Evolutionary conservation across 2,888 invertebrate species (phyloP).

Genomic region (Mythimna ferrago): DNA sequence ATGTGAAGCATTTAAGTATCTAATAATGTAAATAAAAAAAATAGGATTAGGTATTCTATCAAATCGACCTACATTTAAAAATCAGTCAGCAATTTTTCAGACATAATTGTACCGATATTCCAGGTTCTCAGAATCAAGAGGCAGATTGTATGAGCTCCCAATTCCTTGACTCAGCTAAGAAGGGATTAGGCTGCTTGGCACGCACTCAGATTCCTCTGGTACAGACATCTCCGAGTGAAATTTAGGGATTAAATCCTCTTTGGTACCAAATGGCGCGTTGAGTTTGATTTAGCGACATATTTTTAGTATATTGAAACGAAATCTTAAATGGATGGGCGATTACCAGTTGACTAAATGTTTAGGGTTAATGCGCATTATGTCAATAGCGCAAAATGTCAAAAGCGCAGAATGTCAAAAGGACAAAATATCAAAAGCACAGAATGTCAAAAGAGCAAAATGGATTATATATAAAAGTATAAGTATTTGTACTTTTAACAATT

Average conservation of each 20-base stretch:
- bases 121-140: slow-evolving; percentile 71
- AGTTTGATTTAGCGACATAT: slow-evolving; percentile 36
- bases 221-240: slow-evolving; percentile 68
- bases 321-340: neutral
- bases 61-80: slow-evolving; percentile 24
- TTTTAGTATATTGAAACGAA: slow-evolving; percentile 12
- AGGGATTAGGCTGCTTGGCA: slow-evolving; percentile 82
- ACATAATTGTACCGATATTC: slow-evolving; percentile 62
- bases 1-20: neutral
- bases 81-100: slow-evolving; percentile 31
- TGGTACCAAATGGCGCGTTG: slow-evolving; percentile 37
- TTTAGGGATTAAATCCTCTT: slow-evolving; percentile 63
- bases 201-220: slow-evolving; percentile 77
- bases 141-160: slow-evolving; percentile 76
- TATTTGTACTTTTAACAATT: too few relatives aligned
- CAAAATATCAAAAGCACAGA: too few relatives aligned
- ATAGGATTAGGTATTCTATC: neutral
- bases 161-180: slow-evolving; percentile 83
- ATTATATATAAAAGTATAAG: too few relatives aligned
- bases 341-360: neutral
- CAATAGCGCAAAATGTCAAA: too few relatives aligned
- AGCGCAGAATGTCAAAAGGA: too few relatives aligned
- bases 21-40: neutral
- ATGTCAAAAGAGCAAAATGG: too few relatives aligned
- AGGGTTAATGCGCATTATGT: too few relatives aligned